Base-by-base conservation (phyloP, 2,888 invertebrate species). In the Dasypogon diadema region DNA sequence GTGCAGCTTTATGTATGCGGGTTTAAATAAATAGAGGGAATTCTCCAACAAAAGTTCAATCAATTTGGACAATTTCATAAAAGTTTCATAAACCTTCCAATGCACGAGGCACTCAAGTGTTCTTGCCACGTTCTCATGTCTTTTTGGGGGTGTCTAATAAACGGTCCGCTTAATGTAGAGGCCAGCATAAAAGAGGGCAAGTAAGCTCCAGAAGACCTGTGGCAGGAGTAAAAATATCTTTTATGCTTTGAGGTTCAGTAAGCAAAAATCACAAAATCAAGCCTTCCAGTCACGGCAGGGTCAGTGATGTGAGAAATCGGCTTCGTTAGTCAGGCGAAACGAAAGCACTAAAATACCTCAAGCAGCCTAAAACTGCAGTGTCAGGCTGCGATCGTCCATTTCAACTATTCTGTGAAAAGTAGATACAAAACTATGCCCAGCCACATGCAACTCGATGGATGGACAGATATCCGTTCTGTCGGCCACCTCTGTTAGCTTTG, bases 21-120 rank as follows among this genome's bases (percentile, higher is more conserved):
- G 54, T 70, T 54, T 70, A 70, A 70, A 30, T 70, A 70, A 70
- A 70, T 34, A 70, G 51, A 70, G 4, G 70, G 54, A 70, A 54
- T 54, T 54, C 24, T 22, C 18, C 34, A 22, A 34, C 54, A 70
- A 70, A 70, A 70, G 54, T 54, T 70, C 70, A 70, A 70, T 70
- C 70, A 70, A 54, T 70, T 70, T 26, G 34, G 54, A 18, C 30
- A 70, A 70, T 70, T 70, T 30, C 30, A 54, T 34, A 54, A 51
- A 54, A 54, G 22, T 51, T 51, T 68, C 68, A 68, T 68, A 51
- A 51, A 37, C 24, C 16, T 22, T 16, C 30, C 48, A 51, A 18
- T 10, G 21, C 55, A 55, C 21, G 18, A 8, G 6, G 1, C 4
- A 51, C 16, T 51, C 8, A n/a, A 26, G 48, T 51, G 63, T 42